These are phyloP conservation scores for Microchrysa polita DNA, from an alignment of 2,888 invertebrate genomes.

Conservation along the genomic window DNA sequence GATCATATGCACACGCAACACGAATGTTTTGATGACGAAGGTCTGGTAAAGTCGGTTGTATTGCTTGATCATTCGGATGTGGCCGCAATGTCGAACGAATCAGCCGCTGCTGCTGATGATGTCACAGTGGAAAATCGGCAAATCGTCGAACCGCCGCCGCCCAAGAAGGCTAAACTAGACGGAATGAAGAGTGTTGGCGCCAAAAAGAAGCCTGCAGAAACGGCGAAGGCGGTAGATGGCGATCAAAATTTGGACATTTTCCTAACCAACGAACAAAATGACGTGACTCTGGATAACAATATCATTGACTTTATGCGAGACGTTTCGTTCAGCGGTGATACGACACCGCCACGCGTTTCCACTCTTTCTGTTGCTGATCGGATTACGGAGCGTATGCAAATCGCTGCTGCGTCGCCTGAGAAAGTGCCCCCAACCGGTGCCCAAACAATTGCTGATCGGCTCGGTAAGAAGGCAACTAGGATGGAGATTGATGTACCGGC, in stretches of 20 bases:
- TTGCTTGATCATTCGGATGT: slow-evolving; percentile 52
- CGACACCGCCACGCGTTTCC: slow-evolving; percentile 20
- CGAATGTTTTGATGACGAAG: slow-evolving; percentile 48
- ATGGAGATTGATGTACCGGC: neutral
- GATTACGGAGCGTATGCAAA: slow-evolving; percentile 52
- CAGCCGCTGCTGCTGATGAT: neutral
- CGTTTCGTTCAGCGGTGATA: slow-evolving; percentile 40
- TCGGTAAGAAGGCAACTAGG: neutral
- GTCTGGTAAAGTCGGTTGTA: slow-evolving; percentile 46
- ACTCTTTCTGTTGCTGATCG: slow-evolving; percentile 55
- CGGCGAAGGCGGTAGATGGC: slow-evolving; percentile 38
- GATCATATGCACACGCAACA: slow-evolving; percentile 67
- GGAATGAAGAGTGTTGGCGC: neutral
- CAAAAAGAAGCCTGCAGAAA: neutral
- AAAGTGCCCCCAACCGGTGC: neutral
- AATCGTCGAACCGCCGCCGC: neutral
- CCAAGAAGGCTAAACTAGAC: neutral
- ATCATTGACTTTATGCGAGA: slow-evolving; percentile 46
- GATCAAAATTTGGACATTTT: slow-evolving; percentile 44
- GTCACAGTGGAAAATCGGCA: no score
- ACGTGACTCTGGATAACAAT: slow-evolving; percentile 46
- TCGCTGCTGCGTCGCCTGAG: slow-evolving; percentile 30
- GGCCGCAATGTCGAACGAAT: neutral
- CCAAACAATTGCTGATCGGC: slow-evolving; percentile 42
- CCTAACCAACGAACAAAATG: slow-evolving; percentile 40